phyloP scores from a whole-genome alignment of 2,113 vertebrate species.

The Capreolus pygargus region DNA sequence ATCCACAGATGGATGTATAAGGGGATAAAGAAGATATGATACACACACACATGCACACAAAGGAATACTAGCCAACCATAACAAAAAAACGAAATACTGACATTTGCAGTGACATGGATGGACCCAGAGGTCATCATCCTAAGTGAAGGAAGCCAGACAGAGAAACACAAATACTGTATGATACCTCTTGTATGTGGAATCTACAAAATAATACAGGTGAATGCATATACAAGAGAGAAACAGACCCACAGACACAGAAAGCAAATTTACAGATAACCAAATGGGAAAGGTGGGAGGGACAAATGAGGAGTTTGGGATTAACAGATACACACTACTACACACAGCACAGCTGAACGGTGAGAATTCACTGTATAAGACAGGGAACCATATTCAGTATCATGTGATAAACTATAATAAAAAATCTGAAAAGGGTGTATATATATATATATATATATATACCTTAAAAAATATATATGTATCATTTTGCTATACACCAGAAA shows the following conservation, averaged over 20 bases:
- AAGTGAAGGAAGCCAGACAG: not conserved
- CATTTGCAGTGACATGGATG: fast-evolving
- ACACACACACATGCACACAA: not conserved
- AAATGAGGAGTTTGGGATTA: not conserved
- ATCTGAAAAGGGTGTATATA: not conserved
- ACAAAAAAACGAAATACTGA: not conserved
- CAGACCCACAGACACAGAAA: not conserved
- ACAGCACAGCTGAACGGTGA: fast-evolving
- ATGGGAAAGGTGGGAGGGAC: not conserved
- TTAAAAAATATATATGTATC: not conserved
- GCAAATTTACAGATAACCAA: not conserved
- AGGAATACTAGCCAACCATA: too few species aligned
- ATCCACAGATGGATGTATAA: not conserved
- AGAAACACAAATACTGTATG: fast-evolving
- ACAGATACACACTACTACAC: not conserved
- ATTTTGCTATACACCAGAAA: not conserved
- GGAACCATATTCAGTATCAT: not conserved
- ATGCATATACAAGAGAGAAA: not conserved
- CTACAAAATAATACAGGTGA: not conserved
- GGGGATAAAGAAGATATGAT: not conserved
- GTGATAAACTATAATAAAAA: not conserved
- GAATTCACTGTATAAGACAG: not conserved
- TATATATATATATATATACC: not conserved
- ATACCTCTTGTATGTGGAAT: not conserved
- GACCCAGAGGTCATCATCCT: not conserved